Conservation (phyloP, 2,888 invertebrate genomes). For the Cancer borealis region DNA sequence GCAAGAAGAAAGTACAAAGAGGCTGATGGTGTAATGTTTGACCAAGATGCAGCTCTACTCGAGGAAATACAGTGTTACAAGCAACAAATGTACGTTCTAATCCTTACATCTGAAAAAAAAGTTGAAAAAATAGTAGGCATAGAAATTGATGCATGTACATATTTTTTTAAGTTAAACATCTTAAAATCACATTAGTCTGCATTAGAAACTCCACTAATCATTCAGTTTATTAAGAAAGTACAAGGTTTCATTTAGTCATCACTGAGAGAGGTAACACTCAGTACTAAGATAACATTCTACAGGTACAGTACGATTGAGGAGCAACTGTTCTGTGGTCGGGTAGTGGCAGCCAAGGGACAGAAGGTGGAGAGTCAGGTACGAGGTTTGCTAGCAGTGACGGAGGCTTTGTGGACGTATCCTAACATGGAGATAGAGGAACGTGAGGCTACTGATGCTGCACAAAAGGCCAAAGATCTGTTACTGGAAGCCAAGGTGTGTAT, state of each 20-base stretch:
- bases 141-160: no score
- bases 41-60: slow-evolving; percentile 42
- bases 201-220: neutral
- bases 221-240: neutral
- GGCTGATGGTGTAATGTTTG: slow-evolving; percentile 29
- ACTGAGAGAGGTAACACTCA: neutral
- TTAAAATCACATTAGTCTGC: no score
- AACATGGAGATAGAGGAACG: slow-evolving; percentile 5
- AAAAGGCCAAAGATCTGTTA: slow-evolving; percentile 45
- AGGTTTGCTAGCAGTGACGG: slow-evolving; percentile 54
- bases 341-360: slow-evolving; percentile 22
- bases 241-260: neutral
- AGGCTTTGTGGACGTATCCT: slow-evolving; percentile 48
- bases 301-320: slow-evolving; percentile 58
- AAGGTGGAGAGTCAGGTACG: neutral
- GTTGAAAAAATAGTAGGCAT: no score
- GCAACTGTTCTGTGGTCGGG: slow-evolving; percentile 59
- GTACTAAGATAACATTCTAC: neutral
- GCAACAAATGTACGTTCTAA: slow-evolving; percentile 50
- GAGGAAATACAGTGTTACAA: slow-evolving; percentile 60
- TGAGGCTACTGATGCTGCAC: slow-evolving; percentile 32
- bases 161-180: no score
- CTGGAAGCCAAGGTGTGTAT: slow-evolving; percentile 43
- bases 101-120: neutral
- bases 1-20: slow-evolving; percentile 48